phyloP scores from a whole-genome alignment of 2,113 vertebrate genomes.

The Rhabdomys dilectus region DNA sequence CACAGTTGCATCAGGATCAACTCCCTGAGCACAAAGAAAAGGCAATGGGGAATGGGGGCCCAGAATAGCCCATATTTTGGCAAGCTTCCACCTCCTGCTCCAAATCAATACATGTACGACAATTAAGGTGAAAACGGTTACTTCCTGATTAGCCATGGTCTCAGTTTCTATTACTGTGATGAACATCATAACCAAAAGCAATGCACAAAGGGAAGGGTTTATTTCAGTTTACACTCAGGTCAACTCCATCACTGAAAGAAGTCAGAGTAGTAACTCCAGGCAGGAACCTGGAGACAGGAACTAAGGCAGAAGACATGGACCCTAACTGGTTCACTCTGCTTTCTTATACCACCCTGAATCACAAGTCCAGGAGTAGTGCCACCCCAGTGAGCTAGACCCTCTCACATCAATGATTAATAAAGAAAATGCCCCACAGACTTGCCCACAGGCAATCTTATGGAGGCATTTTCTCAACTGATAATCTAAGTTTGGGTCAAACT shows the following conservation, averaged over 20 bases:
- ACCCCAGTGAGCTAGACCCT: neutral
- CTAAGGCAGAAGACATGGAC: neutral
- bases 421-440: neutral
- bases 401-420: neutral
- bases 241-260: neutral
- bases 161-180: neutral
- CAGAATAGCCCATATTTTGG: slow-evolving; percentile 31
- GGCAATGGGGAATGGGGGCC: neutral
- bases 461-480: neutral
- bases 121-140: slow-evolving; percentile 45
- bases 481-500: neutral
- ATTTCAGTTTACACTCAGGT: neutral
- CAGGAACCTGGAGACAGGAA: neutral
- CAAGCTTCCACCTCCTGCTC: slow-evolving; percentile 46
- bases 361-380: neutral
- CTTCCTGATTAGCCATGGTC: slow-evolving; percentile 18
- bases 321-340: neutral
- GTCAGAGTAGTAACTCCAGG: neutral
- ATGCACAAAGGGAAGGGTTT: neutral
- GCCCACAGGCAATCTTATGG: neutral
- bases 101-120: slow-evolving; percentile 23
- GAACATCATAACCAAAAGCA: neutral
- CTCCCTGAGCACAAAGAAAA: slow-evolving; percentile 48
- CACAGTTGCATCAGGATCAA: slow-evolving; percentile 70
- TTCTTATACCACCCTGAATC: neutral